phyloP scores from a whole-genome alignment of 2,113 vertebrate genomes.

The Galbula dea region DNA sequence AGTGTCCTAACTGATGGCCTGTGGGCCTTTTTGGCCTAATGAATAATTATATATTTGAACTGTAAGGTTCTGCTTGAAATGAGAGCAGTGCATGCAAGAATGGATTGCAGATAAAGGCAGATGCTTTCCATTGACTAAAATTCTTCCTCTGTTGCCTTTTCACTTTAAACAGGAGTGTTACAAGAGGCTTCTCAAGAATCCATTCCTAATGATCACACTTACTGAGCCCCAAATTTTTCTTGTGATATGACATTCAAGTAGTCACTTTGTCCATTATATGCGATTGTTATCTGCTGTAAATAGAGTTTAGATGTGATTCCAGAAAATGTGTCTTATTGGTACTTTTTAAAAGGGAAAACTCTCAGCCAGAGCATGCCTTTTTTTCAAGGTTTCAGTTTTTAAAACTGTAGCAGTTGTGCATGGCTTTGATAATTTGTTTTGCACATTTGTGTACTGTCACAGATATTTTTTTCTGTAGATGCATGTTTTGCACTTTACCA shows the following conservation, averaged over 20 bases:
- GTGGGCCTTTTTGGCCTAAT: background rate
- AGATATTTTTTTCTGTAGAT: background rate
- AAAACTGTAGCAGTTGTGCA: background rate
- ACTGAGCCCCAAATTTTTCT: background rate
- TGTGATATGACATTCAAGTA: background rate
- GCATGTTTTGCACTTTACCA: background rate
- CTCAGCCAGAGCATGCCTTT: background rate
- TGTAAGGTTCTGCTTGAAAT: background rate
- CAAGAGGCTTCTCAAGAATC: background rate
- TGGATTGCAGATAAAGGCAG: background rate
- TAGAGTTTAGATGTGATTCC: background rate
- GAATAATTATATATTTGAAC: background rate
- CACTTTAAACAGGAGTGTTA: background rate
- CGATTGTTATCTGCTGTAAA: background rate
- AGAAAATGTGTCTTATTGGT: background rate
- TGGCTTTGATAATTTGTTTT: background rate
- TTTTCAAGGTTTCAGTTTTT: background rate
- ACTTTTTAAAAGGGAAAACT: background rate
- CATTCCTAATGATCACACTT: background rate
- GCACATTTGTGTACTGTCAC: background rate
- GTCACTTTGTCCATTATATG: background rate
- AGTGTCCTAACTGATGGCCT: background rate
- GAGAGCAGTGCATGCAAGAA: background rate
- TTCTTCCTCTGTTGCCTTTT: background rate
- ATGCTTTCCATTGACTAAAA: background rate